Conservation (phyloP, 30 jellyfish, hydroid and myxozoan genomes). For the Mastigias papua region DNA sequence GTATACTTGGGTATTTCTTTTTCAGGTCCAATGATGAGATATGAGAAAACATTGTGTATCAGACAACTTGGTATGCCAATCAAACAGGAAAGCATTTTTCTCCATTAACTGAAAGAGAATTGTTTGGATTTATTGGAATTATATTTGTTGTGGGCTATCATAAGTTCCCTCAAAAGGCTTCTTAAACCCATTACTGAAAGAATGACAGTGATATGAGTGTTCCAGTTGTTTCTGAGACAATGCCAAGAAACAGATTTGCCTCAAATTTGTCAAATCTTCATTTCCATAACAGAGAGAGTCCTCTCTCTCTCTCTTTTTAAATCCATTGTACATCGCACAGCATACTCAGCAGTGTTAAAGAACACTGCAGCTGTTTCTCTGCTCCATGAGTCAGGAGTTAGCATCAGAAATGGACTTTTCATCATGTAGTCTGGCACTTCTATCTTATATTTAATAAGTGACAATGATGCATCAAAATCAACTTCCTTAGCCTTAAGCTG, state of each 20-base stretch:
- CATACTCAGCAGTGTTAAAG: no score
- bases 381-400: no score
- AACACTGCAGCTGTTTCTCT: no score
- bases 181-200: slow-evolving; percentile 37
- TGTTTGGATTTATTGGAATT: slow-evolving; percentile 73
- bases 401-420: no score
- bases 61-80: background rate
- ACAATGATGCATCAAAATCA: no score
- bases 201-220: slow-evolving; percentile 71
- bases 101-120: slow-evolving; percentile 13
- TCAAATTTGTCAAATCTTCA: slow-evolving; percentile 57
- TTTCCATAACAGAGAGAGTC: slow-evolving; percentile 76
- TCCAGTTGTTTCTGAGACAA: slow-evolving; percentile 60
- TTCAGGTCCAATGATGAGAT: background rate
- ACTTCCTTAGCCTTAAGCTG: no score
- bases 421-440: no score
- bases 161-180: slow-evolving; percentile 52
- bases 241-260: slow-evolving; percentile 46
- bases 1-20: background rate
- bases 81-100: slow-evolving; percentile 1
- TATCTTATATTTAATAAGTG: no score
- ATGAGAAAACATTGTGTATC: background rate
- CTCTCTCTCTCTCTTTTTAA: no score
- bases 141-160: slow-evolving; percentile 84
- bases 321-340: no score